Conservation (phyloP, 1,140 invertebrate genomes). For the Caenorhabditis elegans region DNA sequence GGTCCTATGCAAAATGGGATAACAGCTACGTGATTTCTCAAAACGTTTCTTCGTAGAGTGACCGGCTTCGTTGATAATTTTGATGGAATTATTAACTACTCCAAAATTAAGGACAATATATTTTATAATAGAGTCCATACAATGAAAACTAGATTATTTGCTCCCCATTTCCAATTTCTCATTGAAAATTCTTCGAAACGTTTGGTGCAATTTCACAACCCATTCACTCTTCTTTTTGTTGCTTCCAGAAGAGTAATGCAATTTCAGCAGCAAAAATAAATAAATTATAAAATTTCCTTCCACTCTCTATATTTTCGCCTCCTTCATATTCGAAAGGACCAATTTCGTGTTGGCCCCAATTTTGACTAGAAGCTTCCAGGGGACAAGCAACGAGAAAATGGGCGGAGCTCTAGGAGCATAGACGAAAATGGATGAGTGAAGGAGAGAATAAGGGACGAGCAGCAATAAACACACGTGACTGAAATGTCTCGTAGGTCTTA, state of each 20-base stretch:
- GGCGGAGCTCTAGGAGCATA: neutral
- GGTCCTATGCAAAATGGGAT: no score
- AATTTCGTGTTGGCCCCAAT: neutral
- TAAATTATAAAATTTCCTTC: neutral
- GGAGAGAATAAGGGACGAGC: no score
- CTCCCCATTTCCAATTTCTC: no score
- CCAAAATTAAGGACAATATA: no score
- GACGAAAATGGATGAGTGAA: neutral
- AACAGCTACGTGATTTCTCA: no score
- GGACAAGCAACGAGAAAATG: neutral
- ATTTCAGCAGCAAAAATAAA: slow-evolving; percentile 16
- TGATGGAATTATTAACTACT: no score
- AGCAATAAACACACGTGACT: slow-evolving; percentile 1
- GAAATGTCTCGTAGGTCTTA: neutral
- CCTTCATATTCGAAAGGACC: neutral
- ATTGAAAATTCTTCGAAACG: neutral
- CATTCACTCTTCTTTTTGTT: neutral
- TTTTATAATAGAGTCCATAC: no score
- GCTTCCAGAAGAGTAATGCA: neutral
- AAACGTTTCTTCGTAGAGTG: no score
- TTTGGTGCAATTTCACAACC: neutral
- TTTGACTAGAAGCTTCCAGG: neutral
- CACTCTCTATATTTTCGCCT: neutral
- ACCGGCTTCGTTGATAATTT: no score
- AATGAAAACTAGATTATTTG: no score